Conservation (phyloP, 1,140 invertebrate genomes). For the Spodoptera frugiperda region DNA sequence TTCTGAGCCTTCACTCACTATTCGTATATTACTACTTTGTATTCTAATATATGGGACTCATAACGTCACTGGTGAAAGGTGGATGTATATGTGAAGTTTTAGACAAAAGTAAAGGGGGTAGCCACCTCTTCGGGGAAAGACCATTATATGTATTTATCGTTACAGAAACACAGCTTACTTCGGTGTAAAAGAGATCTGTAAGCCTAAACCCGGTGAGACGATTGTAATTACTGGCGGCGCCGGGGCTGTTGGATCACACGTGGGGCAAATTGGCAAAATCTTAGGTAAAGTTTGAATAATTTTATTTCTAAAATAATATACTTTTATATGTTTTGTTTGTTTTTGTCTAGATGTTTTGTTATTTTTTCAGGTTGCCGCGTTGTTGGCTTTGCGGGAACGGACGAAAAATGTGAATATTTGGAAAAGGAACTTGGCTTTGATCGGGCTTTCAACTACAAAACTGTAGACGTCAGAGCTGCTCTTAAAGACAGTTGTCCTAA, state of each 20-base stretch:
- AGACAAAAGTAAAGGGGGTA: too few species aligned
- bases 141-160: neutral
- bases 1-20: neutral
- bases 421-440: conserved; percentile 88
- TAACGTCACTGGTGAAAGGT: too few species aligned
- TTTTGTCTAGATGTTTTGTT: neutral
- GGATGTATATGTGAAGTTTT: too few species aligned
- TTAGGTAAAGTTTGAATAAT: conserved; percentile 75
- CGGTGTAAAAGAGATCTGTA: conserved; percentile 87
- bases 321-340: too few species aligned
- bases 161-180: conserved; percentile 89
- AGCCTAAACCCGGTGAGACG: conserved; percentile 87
- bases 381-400: conserved; percentile 88
- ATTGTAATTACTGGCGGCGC: conserved; percentile 87
- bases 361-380: conserved; percentile 81
- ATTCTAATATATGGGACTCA: too few species aligned
- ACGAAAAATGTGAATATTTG: conserved; percentile 88
- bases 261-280: conserved; percentile 88
- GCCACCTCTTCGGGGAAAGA: neutral
- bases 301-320: neutral
- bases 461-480: conserved; percentile 80
- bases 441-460: conserved; percentile 89
- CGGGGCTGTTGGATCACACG: conserved; percentile 88
- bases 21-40: neutral
- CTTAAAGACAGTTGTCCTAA: conserved; percentile 88